A percentile compares a stretch with the other conserved stretches of the same genome.
Evolutionary conservation across 2,797 vertebrate species (phyloP).

Genomic region (Characodon lateralis): DNA sequence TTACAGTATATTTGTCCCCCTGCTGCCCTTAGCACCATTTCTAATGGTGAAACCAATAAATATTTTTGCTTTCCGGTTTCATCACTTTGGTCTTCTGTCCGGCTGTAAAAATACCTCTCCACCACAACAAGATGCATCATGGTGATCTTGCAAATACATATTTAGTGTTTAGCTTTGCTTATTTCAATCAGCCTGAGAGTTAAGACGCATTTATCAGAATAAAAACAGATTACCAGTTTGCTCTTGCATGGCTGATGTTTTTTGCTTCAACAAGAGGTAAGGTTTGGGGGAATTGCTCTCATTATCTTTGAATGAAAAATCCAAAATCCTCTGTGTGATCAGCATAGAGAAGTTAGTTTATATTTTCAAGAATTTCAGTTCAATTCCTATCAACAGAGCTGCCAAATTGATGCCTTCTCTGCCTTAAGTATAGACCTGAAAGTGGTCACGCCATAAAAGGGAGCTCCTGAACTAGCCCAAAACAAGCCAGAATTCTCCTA

Average conservation of each 20-base stretch:
- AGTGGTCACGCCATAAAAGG: neutral
- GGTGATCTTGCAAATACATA: too few relatives aligned
- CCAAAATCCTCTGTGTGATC: neutral
- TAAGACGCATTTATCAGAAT: neutral
- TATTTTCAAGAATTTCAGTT: neutral
- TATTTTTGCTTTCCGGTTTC: too few relatives aligned
- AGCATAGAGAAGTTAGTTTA: neutral
- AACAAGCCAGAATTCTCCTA: neutral
- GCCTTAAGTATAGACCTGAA: neutral
- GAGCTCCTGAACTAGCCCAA: neutral
- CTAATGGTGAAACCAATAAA: too few relatives aligned
- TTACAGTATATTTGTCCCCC: too few relatives aligned
- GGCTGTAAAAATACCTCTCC: too few relatives aligned
- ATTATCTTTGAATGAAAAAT: neutral
- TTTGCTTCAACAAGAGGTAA: neutral
- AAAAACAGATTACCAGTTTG: neutral
- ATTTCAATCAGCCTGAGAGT: too few relatives aligned
- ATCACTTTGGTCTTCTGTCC: too few relatives aligned
- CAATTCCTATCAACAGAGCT: neutral
- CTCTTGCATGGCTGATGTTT: neutral
- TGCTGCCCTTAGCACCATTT: too few relatives aligned
- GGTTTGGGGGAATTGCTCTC: neutral
- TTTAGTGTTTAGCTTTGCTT: too few relatives aligned
- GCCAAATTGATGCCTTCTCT: neutral
- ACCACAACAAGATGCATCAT: too few relatives aligned